Conservation (phyloP, 2,113 vertebrate genomes). For the Pipra filicauda region DNA sequence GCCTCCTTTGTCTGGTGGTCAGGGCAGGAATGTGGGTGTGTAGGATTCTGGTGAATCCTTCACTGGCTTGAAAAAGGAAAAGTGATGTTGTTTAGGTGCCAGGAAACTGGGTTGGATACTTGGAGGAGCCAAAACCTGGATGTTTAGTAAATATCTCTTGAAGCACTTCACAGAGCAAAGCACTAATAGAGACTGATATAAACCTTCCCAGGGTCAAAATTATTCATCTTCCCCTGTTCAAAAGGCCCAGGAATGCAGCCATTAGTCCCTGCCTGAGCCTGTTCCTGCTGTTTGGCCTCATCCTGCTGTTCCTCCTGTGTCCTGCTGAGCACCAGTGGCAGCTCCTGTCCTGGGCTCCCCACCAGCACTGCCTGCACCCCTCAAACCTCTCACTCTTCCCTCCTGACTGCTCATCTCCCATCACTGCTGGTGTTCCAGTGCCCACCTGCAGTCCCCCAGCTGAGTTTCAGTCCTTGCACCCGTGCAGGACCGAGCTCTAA, state of each 20-base stretch:
- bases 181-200: not conserved
- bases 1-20: not conserved
- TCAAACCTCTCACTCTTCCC: not conserved
- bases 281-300: not conserved
- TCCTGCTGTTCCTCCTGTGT: not conserved
- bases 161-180: not conserved
- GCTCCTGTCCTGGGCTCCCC: not conserved
- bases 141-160: conserved; percentile 6
- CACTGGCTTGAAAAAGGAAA: not conserved
- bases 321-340: not conserved
- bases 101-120: not conserved
- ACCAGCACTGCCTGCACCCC: not conserved
- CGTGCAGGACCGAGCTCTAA: not conserved
- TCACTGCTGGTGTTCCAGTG: not conserved
- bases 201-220: not conserved
- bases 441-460: not conserved
- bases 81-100: not conserved
- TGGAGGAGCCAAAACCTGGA: not conserved
- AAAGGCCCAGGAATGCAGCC: not conserved
- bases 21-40: not conserved
- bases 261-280: not conserved
- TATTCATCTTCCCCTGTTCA: not conserved
- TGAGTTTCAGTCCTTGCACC: not conserved
- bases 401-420: not conserved
- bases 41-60: not conserved